phyloP scores from a whole-genome alignment of 2,888 invertebrate species.

The Rhopalosiphum nymphaeae region DNA sequence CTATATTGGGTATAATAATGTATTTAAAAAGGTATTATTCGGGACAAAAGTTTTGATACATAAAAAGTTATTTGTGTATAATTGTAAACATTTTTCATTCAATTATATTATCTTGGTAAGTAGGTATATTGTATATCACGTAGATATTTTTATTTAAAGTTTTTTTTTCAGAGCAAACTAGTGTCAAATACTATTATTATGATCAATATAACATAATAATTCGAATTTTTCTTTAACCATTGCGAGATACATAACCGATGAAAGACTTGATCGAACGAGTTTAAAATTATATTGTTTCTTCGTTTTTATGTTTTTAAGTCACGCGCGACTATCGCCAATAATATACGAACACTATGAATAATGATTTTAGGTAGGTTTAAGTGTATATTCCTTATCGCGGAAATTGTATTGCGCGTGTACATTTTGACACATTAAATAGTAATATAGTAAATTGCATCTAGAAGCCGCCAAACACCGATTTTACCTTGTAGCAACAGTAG shows the following conservation, averaged over 20 bases:
- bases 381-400: neutral
- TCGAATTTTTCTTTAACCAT: neutral
- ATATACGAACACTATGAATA: neutral
- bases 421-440: neutral
- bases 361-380: neutral
- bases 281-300: neutral
- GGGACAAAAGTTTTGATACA: neutral
- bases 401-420: neutral
- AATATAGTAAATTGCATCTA: neutral
- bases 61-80: neutral
- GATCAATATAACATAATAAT: neutral
- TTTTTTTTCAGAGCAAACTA: neutral
- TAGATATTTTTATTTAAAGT: neutral
- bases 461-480: constrained; percentile 1
- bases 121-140: neutral
- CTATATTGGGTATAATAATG: neutral
- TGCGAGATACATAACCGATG: neutral
- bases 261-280: neutral
- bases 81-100: neutral
- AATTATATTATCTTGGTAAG: neutral
- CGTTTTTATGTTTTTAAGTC: neutral
- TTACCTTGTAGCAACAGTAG: neutral
- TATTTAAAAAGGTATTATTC: neutral
- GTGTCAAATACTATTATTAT: neutral
- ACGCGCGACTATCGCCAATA: neutral